Percentiles rank a stretch among this genome's conserved stretches.
Evolutionary conservation across 2,888 invertebrate genomes (phyloP).

Genomic region (Capitulum mitella): DNA sequence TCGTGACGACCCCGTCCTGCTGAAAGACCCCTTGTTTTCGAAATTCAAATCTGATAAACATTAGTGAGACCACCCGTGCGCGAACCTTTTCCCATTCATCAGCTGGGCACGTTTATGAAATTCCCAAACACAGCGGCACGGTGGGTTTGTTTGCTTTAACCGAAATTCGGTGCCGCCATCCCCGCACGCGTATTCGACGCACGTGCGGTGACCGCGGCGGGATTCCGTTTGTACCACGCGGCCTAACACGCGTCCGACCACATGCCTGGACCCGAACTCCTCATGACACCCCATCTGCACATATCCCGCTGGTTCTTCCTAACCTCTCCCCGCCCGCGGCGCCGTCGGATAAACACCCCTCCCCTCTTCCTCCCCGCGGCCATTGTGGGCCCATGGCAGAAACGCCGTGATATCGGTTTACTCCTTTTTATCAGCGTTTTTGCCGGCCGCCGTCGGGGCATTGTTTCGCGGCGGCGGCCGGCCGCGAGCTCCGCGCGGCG

Average conservation of each 20-base stretch:
- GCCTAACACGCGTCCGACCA: too few species aligned
- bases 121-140: constrained; percentile 13
- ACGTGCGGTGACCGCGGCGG: background rate
- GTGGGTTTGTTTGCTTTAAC: background rate
- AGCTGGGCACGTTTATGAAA: background rate
- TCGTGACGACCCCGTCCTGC: background rate
- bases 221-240: background rate
- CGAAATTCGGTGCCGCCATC: background rate
- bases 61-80: background rate
- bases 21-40: background rate
- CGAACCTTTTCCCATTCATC: background rate
- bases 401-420: constrained; percentile 3
- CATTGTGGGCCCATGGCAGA: background rate
- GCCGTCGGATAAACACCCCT: too few species aligned
- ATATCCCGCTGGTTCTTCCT: too few species aligned
- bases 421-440: background rate
- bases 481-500: background rate
- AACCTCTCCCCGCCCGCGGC: background rate
- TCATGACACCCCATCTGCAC: too few species aligned
- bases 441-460: background rate
- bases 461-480: background rate
- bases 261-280: too few species aligned
- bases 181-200: background rate
- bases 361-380: too few species aligned
- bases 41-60: background rate